A percentile compares a stretch with the other conserved stretches of the same genome.
Conservation (phyloP, 2,888 invertebrate genomes). For the Idaea dimidiata region DNA sequence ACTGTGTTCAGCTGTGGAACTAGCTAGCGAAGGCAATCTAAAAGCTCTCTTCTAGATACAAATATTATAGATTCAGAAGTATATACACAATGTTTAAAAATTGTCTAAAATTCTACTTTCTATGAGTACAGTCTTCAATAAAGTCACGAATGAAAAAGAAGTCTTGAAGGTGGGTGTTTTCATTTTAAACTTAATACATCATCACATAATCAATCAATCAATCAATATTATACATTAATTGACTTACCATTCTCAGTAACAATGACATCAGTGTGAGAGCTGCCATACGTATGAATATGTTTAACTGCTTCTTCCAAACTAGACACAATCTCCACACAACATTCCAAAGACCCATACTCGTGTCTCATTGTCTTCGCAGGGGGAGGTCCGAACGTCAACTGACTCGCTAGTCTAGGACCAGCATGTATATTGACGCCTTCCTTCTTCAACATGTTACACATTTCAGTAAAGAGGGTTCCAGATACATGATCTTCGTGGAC, state of each 20-base stretch:
- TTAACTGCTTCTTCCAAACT: conserved; percentile 93
- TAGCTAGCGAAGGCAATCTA: too few species aligned
- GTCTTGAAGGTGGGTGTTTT: too few species aligned
- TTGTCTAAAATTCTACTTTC: too few species aligned
- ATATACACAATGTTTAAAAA: too few species aligned
- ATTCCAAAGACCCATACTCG: conserved; percentile 96
- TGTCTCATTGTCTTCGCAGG: conserved; percentile 92
- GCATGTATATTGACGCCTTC: conserved; percentile 95
- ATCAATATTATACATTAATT: too few species aligned
- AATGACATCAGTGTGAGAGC: conserved; percentile 97
- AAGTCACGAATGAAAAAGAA: too few species aligned
- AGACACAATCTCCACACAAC: conserved; percentile 96
- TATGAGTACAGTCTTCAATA: too few species aligned
- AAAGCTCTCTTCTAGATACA: too few species aligned
- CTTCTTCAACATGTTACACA: conserved; percentile 94
- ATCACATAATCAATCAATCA: too few species aligned
- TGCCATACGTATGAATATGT: conserved; percentile 97
- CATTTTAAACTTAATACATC: too few species aligned
- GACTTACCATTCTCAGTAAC: conserved; percentile 92
- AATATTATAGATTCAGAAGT: too few species aligned
- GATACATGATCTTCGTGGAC: conserved; percentile 92
- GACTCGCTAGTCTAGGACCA: conserved; percentile 90
- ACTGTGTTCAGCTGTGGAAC: too few species aligned
- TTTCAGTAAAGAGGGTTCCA: conserved; percentile 86
- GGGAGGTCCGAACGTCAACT: conserved; percentile 96